Base-by-base conservation (phyloP, 2,113 vertebrate genomes). In the Phodopus roborovskii region DNA sequence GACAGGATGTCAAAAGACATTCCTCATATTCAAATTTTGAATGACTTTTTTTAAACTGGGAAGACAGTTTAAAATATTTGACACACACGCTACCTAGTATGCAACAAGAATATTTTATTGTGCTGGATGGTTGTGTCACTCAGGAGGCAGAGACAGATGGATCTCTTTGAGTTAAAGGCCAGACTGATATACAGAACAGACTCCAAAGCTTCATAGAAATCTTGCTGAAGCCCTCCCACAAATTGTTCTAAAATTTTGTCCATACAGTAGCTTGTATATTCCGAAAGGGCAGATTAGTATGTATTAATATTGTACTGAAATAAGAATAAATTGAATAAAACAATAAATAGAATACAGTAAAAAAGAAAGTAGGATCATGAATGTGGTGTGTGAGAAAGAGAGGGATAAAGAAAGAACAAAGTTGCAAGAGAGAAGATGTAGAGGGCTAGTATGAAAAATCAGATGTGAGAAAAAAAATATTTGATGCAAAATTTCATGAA, bases 381-480 rank as follows among this genome's bases (percentile, higher is more conserved):
- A 48, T 36, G 2, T 79, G 33, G 30, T 58, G 10, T 15, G 33
- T 15, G 6, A 12, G 5, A 64, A 8, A 7, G 22, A 88, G 7
- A n/a, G 2, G 71, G 5, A 16, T 8, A 33, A 28, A 20, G 13
- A 16, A 1, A 71, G 28, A 30, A 45, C 5, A 58, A 8, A 16
- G 3, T 26, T n/a, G 24, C 26, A 4, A 11, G 28, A 60, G 24
- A n/a, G 11, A 11, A 24, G 60, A 45, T 5, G 24, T 64, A 9
- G 3, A 39, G n/a, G 33, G 0, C 0, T 50, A 56, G 7, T 42
- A 0, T 82, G 28, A 22, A 30, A 58, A 24, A 24, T 9, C 5
- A 56, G 8, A 86, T 33, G 5, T 83, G 26, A 58, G 71, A n/a
- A n/a, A 45, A 84, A 48, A 83, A 20, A 5, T 7, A 15, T 10